Base-by-base conservation (phyloP, 2,888 invertebrate species). In the Atrina japonica region DNA sequence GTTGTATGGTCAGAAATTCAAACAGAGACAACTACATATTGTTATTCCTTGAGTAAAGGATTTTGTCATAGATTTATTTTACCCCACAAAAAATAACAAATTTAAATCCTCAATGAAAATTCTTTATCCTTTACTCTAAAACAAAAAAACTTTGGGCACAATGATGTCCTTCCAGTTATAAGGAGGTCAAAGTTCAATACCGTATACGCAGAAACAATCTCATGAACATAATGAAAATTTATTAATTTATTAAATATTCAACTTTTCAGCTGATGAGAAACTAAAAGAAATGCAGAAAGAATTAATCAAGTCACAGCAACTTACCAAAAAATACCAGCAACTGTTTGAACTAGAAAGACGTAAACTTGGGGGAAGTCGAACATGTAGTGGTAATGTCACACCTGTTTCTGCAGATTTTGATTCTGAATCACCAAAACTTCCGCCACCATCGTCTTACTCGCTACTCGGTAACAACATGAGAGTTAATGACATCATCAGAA, bases 401-500 rank as follows among this genome's bases (percentile, higher is more conserved):
- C 70, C 78, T 9, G 73, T 76, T 29, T 73, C 78, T 11, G 56
- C 65, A 16, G 66, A 66, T 7, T 73, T 75, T 21, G 78, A 73
- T 7, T 40, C 25, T 6, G 66, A 68, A 1, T 74, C 68, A 55
- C 65, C 67, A 16, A 67, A 61, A 49, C n/a, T 53, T n/a, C 67
- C 64, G 11, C 72, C 66, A 41, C 72, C 74, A n/a, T 65, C 76
- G 16, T 78, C 78, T 2, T 77, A 81, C 59, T 67, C 76, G 23
- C 78, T 81, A 64, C 70, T 82, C 2, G 81, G 82, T 14, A 66
- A 70, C 18, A 74, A 66, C 60, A 76, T 81, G 7, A 61, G 85
- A 49, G 76, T 86, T 18, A 82, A 81, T 74, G 87, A 87, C 70
- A 74, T 87, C 49, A 83, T 86, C 29, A 70, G 86, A 49, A 86